These are phyloP conservation scores for Aphyosemion australe DNA, from an alignment of 2,113 vertebrate species.

Conservation along the genomic window DNA sequence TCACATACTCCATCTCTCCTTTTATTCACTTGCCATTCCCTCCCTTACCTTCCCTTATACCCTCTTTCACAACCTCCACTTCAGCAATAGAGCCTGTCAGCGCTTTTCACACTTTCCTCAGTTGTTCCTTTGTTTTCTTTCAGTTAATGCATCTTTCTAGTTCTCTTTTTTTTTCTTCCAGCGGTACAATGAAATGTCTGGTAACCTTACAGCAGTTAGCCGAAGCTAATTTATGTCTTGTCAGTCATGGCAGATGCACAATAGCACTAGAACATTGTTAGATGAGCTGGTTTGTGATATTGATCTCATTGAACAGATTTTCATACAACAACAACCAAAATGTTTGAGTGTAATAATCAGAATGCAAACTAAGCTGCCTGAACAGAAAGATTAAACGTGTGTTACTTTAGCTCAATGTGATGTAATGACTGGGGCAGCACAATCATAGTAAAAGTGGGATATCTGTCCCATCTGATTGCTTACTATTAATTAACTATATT, in stretches of 20 bases:
- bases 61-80: conserved; percentile 51
- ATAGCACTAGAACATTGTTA: conserved; percentile 7
- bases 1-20: conserved; percentile 59
- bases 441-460: no score
- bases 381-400: neutral
- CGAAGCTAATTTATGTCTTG: conserved; percentile 44
- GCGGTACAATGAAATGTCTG: conserved; percentile 41
- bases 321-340: conserved; percentile 14
- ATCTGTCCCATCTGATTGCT: no score
- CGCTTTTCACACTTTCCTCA: conserved; percentile 52
- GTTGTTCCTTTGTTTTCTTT: conserved; percentile 62
- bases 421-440: no score
- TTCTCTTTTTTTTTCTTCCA: conserved; percentile 19
- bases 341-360: neutral
- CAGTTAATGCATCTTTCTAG: conserved; percentile 35
- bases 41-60: conserved; percentile 41
- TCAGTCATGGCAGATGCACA: conserved; percentile 28
- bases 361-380: neutral
- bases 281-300: conserved; percentile 29
- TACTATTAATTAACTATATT: no score
- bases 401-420: no score
- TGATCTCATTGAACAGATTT: conserved; percentile 36
- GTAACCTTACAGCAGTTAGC: conserved; percentile 31
- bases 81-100: conserved; percentile 61
- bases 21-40: conserved; percentile 27